Base-by-base conservation (phyloP, 2,888 invertebrate species). In the Hydrotaea diabolus region DNA sequence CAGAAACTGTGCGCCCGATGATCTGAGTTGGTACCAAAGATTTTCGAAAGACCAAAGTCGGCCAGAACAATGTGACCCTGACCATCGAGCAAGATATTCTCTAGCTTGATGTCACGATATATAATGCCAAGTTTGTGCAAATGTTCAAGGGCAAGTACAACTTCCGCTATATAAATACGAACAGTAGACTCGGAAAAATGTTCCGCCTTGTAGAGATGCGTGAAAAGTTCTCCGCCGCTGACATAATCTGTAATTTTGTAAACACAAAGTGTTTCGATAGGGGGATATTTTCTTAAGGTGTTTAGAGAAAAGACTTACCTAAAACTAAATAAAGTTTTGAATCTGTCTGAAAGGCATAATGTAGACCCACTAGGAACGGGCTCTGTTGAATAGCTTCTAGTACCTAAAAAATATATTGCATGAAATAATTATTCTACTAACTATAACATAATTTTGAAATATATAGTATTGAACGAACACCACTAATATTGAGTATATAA, bases 271-370 rank as follows among this genome's bases (percentile, higher is more conserved):
- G n/a, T n/a, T n/a, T n/a, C n/a, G n/a, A n/a, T n/a, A n/a, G n/a
- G n/a, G n/a, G n/a, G n/a, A n/a, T n/a, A n/a, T n/a, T n/a, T n/a
- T n/a, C 49, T 2, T 9, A 57, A n/a, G n/a, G n/a, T 4, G 55
- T 9, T 17, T 23, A 43, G 23, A 57, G 7, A 62, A 62, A 11
- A 49, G 17, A 93, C 95, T 95, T 93, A 98, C 99, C 98, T 91
- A 99, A 95, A 88, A 99, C 98, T 88, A 99, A 95, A 93, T 99
- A 98, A 87, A 99, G 94, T 93, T 98, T 99, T 76, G 98, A 96
- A 90, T 98, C 97, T 9, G 98, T 98, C 93, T 99, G 99, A 94
- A 99, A 99, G 91, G 99, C 99, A 93, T 99, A 99, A 93, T 98
- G 98, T 87, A 99, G 94, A 53, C 98, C 98, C 89, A 99, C 98